Conservation (phyloP, 2,888 invertebrate genomes). For the Imbricaverruca yamaguchii region DNA sequence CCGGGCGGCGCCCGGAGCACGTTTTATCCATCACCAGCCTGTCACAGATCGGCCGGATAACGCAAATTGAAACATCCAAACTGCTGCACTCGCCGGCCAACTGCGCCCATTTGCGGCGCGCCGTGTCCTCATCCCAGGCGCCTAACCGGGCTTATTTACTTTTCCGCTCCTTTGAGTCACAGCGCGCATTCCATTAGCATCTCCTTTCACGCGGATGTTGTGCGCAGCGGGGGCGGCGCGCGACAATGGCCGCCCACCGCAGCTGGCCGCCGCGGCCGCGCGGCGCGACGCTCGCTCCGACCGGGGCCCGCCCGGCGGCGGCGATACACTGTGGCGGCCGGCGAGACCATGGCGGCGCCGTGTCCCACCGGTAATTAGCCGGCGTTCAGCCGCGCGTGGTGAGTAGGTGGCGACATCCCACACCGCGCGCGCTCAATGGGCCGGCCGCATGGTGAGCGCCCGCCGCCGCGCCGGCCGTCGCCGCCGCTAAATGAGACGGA, state of each 20-base stretch:
- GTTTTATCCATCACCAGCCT: too few species aligned
- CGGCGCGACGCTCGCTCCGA: not conserved
- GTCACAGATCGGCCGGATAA: not conserved
- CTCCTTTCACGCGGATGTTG: not conserved
- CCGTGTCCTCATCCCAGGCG: not conserved
- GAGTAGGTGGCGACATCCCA: not conserved
- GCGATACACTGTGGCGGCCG: not conserved
- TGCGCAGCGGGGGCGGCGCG: not conserved
- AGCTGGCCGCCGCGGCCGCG: not conserved
- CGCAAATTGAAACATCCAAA: not conserved
- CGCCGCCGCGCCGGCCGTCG: not conserved
- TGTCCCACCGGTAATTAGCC: not conserved
- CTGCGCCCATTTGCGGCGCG: not conserved
- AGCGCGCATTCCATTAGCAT: not conserved
- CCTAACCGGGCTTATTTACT: not conserved
- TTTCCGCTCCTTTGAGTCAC: not conserved
- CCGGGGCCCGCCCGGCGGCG: not conserved
- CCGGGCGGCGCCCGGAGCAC: too few species aligned
- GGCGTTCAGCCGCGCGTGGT: not conserved
- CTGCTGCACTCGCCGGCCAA: not conserved
- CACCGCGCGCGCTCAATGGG: not conserved
- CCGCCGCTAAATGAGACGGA: not conserved
- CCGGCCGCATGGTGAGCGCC: not conserved
- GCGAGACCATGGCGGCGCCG: not conserved
- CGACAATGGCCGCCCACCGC: not conserved